Conservation (phyloP, 1,140 invertebrate genomes). For the Drosophila hydei region DNA sequence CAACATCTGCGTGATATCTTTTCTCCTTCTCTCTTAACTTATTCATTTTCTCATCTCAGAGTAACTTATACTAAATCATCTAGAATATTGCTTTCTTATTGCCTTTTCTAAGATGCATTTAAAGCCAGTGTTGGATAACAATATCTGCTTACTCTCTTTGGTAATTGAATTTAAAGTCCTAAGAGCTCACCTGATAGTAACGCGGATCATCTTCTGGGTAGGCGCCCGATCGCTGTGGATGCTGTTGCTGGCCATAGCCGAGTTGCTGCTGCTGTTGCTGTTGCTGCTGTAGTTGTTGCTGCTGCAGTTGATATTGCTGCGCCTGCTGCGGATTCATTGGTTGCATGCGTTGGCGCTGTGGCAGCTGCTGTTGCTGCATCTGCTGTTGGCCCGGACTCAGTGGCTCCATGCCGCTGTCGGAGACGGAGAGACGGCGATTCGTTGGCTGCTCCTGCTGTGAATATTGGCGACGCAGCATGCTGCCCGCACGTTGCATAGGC, state of each 20-base stretch:
- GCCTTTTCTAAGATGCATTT: too few species aligned
- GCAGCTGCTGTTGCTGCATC: slow-evolving; percentile 39
- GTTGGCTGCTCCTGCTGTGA: slow-evolving; percentile 91
- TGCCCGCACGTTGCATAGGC: slow-evolving; percentile 90
- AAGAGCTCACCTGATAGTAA: slow-evolving; percentile 84
- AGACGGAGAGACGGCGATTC: slow-evolving; percentile 83
- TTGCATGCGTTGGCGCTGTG: slow-evolving; percentile 60
- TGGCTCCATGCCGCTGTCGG: slow-evolving; percentile 77
- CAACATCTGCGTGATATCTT: too few species aligned
- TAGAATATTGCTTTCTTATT: too few species aligned
- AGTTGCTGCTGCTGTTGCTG: slow-evolving; percentile 58
- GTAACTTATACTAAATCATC: too few species aligned
- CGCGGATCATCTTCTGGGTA: slow-evolving; percentile 87
- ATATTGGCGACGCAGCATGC: slow-evolving; percentile 92
- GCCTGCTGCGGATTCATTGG: slow-evolving; percentile 64
- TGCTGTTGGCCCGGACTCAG: slow-evolving; percentile 67
- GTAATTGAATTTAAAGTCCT: not conserved
- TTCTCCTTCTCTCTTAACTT: too few species aligned
- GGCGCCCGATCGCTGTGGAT: slow-evolving; percentile 42
- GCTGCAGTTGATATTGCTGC: slow-evolving; percentile 69
- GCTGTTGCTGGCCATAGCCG: slow-evolving; percentile 56
- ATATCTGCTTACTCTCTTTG: too few species aligned
- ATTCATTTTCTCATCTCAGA: too few species aligned
- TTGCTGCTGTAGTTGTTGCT: slow-evolving; percentile 44
- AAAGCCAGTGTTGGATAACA: too few species aligned